Evolutionary conservation across 1,140 invertebrate species (phyloP).

Genomic region (Caenorhabditis briggsae): DNA sequence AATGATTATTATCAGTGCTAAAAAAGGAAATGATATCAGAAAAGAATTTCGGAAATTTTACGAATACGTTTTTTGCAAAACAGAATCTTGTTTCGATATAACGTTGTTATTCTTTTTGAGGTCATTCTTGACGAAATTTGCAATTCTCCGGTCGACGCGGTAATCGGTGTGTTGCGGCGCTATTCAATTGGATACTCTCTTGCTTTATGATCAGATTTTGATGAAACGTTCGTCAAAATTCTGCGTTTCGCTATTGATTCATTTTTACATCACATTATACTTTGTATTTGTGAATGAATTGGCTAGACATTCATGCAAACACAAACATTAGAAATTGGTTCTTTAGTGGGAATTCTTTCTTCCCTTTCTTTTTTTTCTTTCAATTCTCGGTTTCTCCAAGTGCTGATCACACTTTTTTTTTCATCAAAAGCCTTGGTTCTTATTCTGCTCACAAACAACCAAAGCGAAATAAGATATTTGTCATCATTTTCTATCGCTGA

Average conservation of each 20-base stretch:
- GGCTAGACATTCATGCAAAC: not conserved
- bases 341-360: not conserved
- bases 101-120: not conserved
- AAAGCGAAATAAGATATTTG: slow-evolving; percentile 33
- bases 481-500: slow-evolving; percentile 14
- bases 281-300: not conserved
- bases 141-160: not conserved
- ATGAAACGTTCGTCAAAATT: too few species aligned
- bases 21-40: not conserved
- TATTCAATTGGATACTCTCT: not conserved
- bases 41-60: too few species aligned
- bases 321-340: not conserved
- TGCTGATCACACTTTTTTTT: too few species aligned
- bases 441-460: slow-evolving; percentile 5
- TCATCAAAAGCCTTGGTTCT: not conserved
- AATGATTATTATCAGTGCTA: not conserved
- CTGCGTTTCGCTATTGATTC: not conserved
- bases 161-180: not conserved
- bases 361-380: not conserved
- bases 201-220: too few species aligned
- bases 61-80: too few species aligned
- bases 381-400: not conserved
- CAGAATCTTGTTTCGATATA: too few species aligned
- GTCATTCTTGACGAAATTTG: not conserved
- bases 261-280: not conserved